These are phyloP conservation scores for Geopemphigus sp. DNA, from an alignment of 1,140 invertebrate genomes.

Conservation along the genomic window DNA sequence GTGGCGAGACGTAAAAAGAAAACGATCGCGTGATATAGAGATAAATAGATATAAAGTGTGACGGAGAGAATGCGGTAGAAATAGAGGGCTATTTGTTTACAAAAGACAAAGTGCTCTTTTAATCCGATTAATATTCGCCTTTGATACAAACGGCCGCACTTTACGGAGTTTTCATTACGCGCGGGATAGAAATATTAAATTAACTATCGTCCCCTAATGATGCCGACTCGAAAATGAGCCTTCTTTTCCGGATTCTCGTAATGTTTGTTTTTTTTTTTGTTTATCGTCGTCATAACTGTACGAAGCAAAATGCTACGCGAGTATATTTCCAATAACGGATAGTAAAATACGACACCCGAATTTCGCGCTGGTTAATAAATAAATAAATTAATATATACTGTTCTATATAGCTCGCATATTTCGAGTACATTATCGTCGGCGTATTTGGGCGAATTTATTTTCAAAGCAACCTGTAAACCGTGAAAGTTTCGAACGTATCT, in stretches of 20 bases:
- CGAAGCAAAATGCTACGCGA: no score
- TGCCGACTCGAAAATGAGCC: not conserved
- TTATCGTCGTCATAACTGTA: no score
- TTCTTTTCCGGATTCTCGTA: no score
- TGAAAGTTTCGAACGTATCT: not conserved
- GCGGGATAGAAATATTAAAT: slow-evolving; percentile 32
- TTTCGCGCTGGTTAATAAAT: no score
- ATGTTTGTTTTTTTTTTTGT: no score
- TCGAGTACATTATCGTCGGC: no score
- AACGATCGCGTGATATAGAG: not conserved
- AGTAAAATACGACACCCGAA: no score
- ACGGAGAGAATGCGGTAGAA: not conserved
- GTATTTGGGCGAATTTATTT: not conserved
- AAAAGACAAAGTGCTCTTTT: slow-evolving; percentile 47
- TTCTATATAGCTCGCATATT: no score
- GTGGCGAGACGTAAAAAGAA: no score
- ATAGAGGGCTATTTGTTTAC: slow-evolving; percentile 17
- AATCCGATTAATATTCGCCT: slow-evolving; percentile 42
- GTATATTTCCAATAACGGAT: no score
- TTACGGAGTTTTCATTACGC: slow-evolving; percentile 31
- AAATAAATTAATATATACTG: no score
- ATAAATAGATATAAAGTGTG: not conserved
- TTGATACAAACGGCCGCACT: slow-evolving; percentile 37
- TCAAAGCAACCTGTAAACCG: not conserved
- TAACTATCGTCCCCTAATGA: slow-evolving; percentile 26